Base-by-base conservation (phyloP, 2,797 vertebrate genomes). In the Chelmon rostratus region DNA sequence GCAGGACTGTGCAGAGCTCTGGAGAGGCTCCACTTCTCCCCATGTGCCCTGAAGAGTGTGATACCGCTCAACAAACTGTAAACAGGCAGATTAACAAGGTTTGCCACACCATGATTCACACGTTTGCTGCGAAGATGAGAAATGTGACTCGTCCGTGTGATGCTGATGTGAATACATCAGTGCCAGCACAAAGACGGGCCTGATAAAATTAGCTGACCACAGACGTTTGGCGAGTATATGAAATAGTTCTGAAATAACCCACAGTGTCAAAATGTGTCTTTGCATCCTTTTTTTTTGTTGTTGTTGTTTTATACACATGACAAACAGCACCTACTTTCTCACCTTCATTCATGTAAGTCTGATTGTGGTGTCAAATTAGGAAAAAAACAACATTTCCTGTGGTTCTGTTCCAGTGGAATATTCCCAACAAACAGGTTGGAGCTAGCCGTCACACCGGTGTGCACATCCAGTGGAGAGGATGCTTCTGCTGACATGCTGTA, bases 401-500 rank as follows among this genome's bases (percentile, higher is more conserved):
- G 59, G 57, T 82, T 52, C 44, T 49, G 70, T 78, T 73, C 47
- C 73, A 49, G 76, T 57, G 68, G 75, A 85, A 81, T 63, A 78
- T 83, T 91, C 67, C 49, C 23, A 57, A 77, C 81, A 68, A 76
- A 85, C 76, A 86, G 86, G 85, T 86, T 68, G 6, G 67, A 81
- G 75, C 73, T n/a, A 74, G 83, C 90, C 80, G 87, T 94, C 91
- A 83, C 83, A 84, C 79, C 82, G 23, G 73, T 68, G 88, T 79
- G 78, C 84, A 79, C 87, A 78, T 92, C 88, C 42, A 71, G 67
- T 59, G 77, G 86, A 89, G 86, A 80, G 83, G 85, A 87, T 67
- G 88, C 88, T 71, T 83, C 88, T 87, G 90, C 92, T 94, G 95
- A 94, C 94, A 90, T 82, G 92, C 93, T 93, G 92, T 85, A 93